Evolutionary conservation across 2,113 vertebrate genomes (phyloP), one percentile per base, ranked within the genome.

Genomic region (Thryonomys swinderianus): DNA sequence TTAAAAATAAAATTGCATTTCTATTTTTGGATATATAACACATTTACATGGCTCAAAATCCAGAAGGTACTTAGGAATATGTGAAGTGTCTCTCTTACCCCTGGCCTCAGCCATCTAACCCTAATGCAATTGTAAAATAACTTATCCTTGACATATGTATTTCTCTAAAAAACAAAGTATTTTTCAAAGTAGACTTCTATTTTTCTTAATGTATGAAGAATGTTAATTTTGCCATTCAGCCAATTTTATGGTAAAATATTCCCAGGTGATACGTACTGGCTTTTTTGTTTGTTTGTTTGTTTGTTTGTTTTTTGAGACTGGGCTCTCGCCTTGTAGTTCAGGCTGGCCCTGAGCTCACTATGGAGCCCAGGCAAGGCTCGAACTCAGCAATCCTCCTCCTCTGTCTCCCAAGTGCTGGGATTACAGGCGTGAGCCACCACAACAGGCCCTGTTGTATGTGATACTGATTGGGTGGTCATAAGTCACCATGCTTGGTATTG

Each of bases 201-300:
- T 71, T 96, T 73, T 85, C 87, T 91, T 81, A 83, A 57, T 40
- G 78, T n/a, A 88, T 69, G 13, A 55, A 95, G 25, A 96, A 67
- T 71, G 32, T 80, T 85, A 80, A 96, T 93, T 95, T 95, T 95
- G 37, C n/a, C 67, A 78, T 27, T 86, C 84, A 85, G 69, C 12
- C 61, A 62, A 73, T 91, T 59, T 92, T 96, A 69, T 95, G 40
- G 73, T 90, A 96, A 94, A 88, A 79, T 92, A 51, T 94, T 88
- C 84, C 83, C 27, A 59, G 51, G 59, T 78, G 9, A 66, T 92
- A 76, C 16, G 37, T 21, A 34, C 27, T 76, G 74, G n/a, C n/a
- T n/a, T n/a, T n/a, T n/a, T n/a, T n/a, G n/a, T n/a, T n/a, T n/a
- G n/a, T n/a, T n/a, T n/a, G n/a, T n/a, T n/a, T n/a, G n/a, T n/a